These are phyloP conservation scores for Drosophila nigricruria DNA, from an alignment of 2,888 invertebrate species.

Conservation along the genomic window DNA sequence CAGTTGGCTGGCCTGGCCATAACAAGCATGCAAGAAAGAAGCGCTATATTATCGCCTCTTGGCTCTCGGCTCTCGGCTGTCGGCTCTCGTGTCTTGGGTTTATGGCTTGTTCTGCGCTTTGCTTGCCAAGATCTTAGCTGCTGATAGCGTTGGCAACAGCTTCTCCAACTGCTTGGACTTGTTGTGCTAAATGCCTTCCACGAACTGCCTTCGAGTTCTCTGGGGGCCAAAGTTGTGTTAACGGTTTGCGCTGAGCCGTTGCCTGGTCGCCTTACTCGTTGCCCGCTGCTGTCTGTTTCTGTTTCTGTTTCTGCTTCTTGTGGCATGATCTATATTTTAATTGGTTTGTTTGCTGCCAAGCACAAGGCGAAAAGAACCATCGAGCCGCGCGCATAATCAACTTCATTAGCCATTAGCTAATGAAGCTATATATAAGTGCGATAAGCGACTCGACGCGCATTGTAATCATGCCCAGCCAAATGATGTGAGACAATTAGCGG, in stretches of 20 bases:
- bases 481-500: conserved; percentile 60
- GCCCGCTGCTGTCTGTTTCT: neutral
- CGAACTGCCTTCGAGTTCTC: conserved; percentile 64
- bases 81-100: conserved; percentile 37
- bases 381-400: conserved; percentile 51
- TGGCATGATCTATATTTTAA: conserved; percentile 78
- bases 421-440: conserved; percentile 64
- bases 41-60: conserved; percentile 53
- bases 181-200: conserved; percentile 70
- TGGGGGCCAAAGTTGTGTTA: conserved; percentile 55
- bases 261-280: conserved; percentile 1
- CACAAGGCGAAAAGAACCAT: conserved; percentile 9
- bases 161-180: conserved; percentile 33
- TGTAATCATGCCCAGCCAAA: conserved; percentile 33
- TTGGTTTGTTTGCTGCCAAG: conserved; percentile 55
- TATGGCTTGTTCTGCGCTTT: conserved; percentile 71
- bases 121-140: conserved; percentile 45
- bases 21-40: conserved; percentile 44
- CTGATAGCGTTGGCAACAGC: conserved; percentile 41
- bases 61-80: neutral
- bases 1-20: conserved; percentile 38
- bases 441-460: conserved; percentile 28
- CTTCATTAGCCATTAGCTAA: conserved; percentile 68
- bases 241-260: conserved; percentile 57
- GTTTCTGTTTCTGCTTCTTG: conserved; percentile 7